A percentile compares a stretch with the other conserved stretches of the same genome.
Conservation (phyloP, 2,888 invertebrate species). For the Tachina fera region DNA sequence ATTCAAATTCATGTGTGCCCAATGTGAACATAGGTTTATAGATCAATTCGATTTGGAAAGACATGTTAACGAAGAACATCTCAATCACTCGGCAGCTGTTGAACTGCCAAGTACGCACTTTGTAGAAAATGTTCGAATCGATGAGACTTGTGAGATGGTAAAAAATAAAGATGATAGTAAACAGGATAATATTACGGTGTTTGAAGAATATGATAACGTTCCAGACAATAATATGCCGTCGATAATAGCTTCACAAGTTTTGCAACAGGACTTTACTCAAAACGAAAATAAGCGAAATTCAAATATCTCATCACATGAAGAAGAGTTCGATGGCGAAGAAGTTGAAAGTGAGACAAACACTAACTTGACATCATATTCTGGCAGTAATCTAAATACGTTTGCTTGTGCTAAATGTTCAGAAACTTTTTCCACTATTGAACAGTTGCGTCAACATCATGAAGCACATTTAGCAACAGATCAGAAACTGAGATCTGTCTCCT, state of each 20-base stretch:
- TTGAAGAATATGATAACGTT: conserved; percentile 55
- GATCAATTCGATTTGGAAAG: conserved; percentile 63
- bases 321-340: neutral
- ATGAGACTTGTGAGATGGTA: neutral
- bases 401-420: conserved; percentile 76
- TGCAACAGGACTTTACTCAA: neutral
- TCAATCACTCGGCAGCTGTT: neutral
- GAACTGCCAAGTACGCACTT: neutral
- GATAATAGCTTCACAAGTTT: neutral
- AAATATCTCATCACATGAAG: neutral
- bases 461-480: conserved; percentile 52
- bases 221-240: neutral
- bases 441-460: conserved; percentile 74
- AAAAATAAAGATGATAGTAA: conserved; percentile 6
- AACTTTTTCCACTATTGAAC: conserved; percentile 73
- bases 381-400: conserved; percentile 35
- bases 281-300: conserved; percentile 1
- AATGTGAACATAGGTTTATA: conserved; percentile 63
- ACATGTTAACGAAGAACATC: conserved; percentile 64
- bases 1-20: conserved; percentile 61
- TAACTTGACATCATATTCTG: neutral
- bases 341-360: neutral
- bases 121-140: neutral
- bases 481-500: neutral
- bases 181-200: conserved; percentile 31